Conservation (phyloP, 2,113 vertebrate genomes). For the Oryzias melastigma region DNA sequence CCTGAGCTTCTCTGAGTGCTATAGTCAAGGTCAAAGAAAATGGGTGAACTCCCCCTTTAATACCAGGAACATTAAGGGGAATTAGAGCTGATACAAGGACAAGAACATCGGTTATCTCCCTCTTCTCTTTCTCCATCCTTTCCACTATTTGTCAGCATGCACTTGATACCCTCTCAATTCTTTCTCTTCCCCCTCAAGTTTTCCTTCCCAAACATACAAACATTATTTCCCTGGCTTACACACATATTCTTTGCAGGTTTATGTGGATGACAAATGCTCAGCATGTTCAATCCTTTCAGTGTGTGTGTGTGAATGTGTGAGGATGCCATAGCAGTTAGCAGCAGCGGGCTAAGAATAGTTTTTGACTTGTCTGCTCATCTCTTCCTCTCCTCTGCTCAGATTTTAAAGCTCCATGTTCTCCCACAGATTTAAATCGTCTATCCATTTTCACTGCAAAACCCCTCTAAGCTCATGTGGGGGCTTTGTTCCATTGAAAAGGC, state of each 20-base stretch:
- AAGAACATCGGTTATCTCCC: constrained; percentile 53
- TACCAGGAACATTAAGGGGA: constrained; percentile 66
- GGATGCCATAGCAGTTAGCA: constrained; percentile 56
- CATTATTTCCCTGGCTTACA: constrained; percentile 9
- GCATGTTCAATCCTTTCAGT: constrained; percentile 10
- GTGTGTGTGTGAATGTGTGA: constrained; percentile 19
- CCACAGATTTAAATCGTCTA: constrained; percentile 29
- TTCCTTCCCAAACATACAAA: constrained; percentile 5
- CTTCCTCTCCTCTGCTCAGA: constrained; percentile 28
- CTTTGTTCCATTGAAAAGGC: constrained; percentile 21
- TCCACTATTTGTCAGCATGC: constrained; percentile 7
- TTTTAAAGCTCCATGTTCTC: constrained; percentile 8
- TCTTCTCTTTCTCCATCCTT: constrained; percentile 25
- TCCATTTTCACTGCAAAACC: constrained; percentile 17
- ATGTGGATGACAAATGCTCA: constrained; percentile 29
- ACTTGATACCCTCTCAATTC: constrained; percentile 2
- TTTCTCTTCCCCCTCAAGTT: constrained; percentile 1
- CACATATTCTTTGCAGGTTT: constrained; percentile 21
- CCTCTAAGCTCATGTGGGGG: constrained; percentile 6
- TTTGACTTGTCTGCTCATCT: constrained; percentile 46
- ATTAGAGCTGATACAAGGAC: constrained; percentile 68
- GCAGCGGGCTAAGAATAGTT: constrained; percentile 64
- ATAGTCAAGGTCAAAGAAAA: constrained; percentile 71
- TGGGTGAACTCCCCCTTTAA: constrained; percentile 71
- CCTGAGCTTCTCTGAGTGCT: constrained; percentile 46